Conservation (phyloP, 2,113 vertebrate species). For the Brachypteracias leptosomus region DNA sequence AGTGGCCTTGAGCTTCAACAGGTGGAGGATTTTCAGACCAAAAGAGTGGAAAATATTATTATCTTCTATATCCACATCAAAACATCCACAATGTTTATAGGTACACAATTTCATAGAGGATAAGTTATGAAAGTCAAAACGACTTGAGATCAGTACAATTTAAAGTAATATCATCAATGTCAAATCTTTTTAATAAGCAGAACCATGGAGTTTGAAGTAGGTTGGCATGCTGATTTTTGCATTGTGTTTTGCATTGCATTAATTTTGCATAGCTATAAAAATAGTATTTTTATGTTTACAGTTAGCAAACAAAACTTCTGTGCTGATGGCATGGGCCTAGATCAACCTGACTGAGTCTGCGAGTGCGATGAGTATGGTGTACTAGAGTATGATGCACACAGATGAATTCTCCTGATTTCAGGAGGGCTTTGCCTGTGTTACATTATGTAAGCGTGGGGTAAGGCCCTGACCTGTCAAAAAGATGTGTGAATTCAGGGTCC, state of each 20-base stretch:
- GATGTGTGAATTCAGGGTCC: background rate
- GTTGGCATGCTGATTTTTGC: background rate
- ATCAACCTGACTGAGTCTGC: background rate
- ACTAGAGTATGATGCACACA: too few relatives aligned
- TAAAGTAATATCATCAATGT: background rate
- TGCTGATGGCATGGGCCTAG: background rate
- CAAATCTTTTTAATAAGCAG: background rate
- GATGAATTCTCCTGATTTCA: background rate
- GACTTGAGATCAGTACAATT: background rate
- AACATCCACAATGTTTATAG: background rate
- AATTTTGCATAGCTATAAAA: background rate
- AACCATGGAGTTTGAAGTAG: background rate
- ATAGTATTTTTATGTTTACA: background rate
- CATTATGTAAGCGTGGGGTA: background rate
- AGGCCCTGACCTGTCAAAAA: background rate
- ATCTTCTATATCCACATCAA: accelerated
- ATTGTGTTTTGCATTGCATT: background rate
- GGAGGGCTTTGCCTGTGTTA: background rate
- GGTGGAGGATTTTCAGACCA: background rate
- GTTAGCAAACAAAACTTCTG: background rate
- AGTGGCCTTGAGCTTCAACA: background rate
- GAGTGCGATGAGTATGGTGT: background rate
- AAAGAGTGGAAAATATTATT: background rate
- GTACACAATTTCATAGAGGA: accelerated
- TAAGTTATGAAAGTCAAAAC: background rate